Conservation (phyloP, 92 coral and sea anemone genomes). For the Chrysogorgia sp. region DNA sequence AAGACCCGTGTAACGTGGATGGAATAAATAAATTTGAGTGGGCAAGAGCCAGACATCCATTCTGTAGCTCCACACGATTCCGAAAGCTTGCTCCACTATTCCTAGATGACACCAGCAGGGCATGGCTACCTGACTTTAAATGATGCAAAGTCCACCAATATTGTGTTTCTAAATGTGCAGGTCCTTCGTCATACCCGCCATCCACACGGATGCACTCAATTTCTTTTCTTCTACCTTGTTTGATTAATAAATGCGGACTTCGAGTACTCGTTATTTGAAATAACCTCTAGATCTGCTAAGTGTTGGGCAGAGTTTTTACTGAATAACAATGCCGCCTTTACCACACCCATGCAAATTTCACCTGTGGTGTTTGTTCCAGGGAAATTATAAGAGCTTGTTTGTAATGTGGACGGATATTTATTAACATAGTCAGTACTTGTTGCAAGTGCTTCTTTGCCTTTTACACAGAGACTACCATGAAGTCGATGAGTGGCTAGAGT, state of each 20-base stretch:
- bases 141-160: conserved; percentile 67
- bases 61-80: conserved; percentile 20
- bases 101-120: conserved; percentile 57
- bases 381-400: conserved; percentile 71
- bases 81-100: conserved; percentile 62
- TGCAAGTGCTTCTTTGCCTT: conserved; percentile 57
- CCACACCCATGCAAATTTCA: conserved; percentile 66
- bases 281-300: conserved; percentile 55
- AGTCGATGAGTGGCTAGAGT: conserved; percentile 64
- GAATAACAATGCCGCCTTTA: conserved; percentile 61
- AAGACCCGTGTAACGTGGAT: too few relatives aligned
- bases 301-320: conserved; percentile 65
- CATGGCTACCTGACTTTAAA: conserved; percentile 30
- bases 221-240: conserved; percentile 36
- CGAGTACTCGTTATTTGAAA: conserved; percentile 40
- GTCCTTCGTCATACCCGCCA: conserved; percentile 69
- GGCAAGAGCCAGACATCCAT: too few relatives aligned
- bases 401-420: conserved; percentile 69
- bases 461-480: conserved; percentile 55
- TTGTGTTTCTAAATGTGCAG: conserved; percentile 59
- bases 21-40: too few relatives aligned
- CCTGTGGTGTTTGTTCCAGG: conserved; percentile 61
- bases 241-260: conserved; percentile 61
- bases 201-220: conserved; percentile 67
- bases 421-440: conserved; percentile 68